A percentile compares a stretch with the other conserved stretches of the same genome.
These are phyloP conservation scores for Psilanteris sp. DNA, from an alignment of 1,140 invertebrate genomes.

Conservation along the genomic window DNA sequence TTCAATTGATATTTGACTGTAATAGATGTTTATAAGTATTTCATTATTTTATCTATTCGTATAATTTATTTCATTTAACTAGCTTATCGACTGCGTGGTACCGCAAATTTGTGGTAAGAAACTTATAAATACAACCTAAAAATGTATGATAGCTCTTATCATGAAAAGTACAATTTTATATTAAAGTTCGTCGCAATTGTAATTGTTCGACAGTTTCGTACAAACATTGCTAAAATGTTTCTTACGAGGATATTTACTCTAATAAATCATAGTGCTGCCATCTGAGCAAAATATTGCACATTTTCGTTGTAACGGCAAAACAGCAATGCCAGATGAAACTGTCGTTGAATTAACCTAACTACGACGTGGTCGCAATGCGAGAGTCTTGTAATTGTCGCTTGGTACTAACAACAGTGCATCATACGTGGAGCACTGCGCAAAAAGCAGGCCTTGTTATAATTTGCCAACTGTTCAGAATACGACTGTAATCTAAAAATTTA, in stretches of 20 bases:
- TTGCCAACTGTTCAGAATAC: slow-evolving; percentile 25
- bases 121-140: slow-evolving; percentile 53
- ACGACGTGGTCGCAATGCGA: slow-evolving; percentile 16
- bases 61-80: slow-evolving; percentile 46
- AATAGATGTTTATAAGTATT: slow-evolving; percentile 36
- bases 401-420: slow-evolving; percentile 34
- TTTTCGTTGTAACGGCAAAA: slow-evolving; percentile 40
- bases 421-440: slow-evolving; percentile 41
- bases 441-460: slow-evolving; percentile 42
- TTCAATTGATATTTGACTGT: slow-evolving; percentile 24
- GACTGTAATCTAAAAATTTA: slow-evolving; percentile 16
- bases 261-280: not conserved
- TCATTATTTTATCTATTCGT: slow-evolving; percentile 19
- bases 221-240: slow-evolving; percentile 5
- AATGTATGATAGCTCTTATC: slow-evolving; percentile 23
- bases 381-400: slow-evolving; percentile 37
- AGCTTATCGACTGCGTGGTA: slow-evolving; percentile 33
- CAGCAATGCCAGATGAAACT: not conserved
- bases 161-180: slow-evolving; percentile 26
- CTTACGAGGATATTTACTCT: too few relatives aligned
- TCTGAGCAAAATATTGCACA: slow-evolving; percentile 28
- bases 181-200: slow-evolving; percentile 11
- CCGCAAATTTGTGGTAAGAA: slow-evolving; percentile 20
- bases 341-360: slow-evolving; percentile 3
- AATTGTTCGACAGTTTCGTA: slow-evolving; percentile 5